These are phyloP conservation scores for Epinephelus malabaricus DNA, from an alignment of 2,797 vertebrate genomes.

Conservation along the genomic window DNA sequence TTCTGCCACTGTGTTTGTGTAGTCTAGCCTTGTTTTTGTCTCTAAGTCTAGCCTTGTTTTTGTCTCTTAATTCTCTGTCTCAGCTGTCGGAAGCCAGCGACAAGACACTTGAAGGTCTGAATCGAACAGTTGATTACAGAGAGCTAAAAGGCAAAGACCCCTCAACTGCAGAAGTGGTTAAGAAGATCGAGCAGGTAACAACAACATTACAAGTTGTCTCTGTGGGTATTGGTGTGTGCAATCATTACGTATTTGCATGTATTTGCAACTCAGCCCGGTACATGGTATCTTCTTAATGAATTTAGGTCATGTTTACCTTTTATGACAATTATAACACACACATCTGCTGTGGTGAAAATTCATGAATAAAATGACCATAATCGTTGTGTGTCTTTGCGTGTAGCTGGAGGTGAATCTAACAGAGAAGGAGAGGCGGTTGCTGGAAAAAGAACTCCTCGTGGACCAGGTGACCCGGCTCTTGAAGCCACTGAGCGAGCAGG, in stretches of 20 bases:
- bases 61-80: conserved; percentile 35
- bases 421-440: conserved; percentile 88
- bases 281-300: too few species aligned
- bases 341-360: conserved; percentile 8
- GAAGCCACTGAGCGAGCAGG: conserved; percentile 77
- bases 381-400: conserved; percentile 13
- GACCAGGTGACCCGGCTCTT: conserved; percentile 89
- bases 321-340: neutral
- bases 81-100: conserved; percentile 92
- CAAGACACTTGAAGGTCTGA: conserved; percentile 80
- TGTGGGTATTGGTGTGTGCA: neutral
- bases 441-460: conserved; percentile 90
- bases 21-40: too few species aligned
- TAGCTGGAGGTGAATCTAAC: conserved; percentile 90
- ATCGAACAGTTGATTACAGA: conserved; percentile 74
- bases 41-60: neutral
- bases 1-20: too few species aligned
- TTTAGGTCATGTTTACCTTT: neutral
- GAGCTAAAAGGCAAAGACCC: conserved; percentile 88
- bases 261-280: neutral
- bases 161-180: conserved; percentile 85
- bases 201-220: neutral
- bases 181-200: conserved; percentile 90
- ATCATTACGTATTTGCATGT: neutral
- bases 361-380: neutral